Evolutionary conservation across 2,888 invertebrate genomes (phyloP), one percentile per base, ranked within the genome.

Genomic region (Thalpophila matura): DNA sequence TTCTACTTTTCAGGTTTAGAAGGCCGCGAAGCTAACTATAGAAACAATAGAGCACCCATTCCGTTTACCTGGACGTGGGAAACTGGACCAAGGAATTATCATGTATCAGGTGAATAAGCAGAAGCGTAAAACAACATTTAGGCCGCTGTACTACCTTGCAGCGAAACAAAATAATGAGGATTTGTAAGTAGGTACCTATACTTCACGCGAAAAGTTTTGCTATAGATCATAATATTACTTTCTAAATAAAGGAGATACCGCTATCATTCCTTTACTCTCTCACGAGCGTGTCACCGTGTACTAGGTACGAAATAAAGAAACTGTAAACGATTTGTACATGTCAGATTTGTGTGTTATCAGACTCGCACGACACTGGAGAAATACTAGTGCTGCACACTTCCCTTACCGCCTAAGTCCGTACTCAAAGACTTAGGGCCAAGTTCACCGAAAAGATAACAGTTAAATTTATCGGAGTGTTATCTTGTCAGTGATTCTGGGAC

Each of bases 261-360:
- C 68, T 58, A 58, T 68, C 6, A 7, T 67, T 37, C 18, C n/a
- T n/a, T n/a, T n/a, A n/a, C n/a, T 9, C 16, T 43, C 14, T 57
- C n/a, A 45, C 20, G 26, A 26, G 24, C n/a, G 12, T 20, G 4
- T n/a, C 4, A 18, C 68, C 45, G 37, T 37, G 38, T 45, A 33
- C 18, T 16, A 26, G 16, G 20, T 26, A 20, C 54, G 10, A 10
- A 31, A 38, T 57, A 57, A 40, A 45, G 45, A 67, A 63, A 58
- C 31, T 45, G 9, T 14, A 14, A 66, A 66, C 6, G n/a, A 42
- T 42, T 22, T 64, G 9, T 37, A 45, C 16, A 56, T 67, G 57
- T 35, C 22, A 65, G 22, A 65, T 24, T 37, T 55, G 24, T 47
- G 18, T n/a, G n/a, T n/a, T n/a, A n/a, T 56, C 31, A 20, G 26